Evolutionary conservation across 1,140 invertebrate genomes (phyloP), one percentile per base, ranked within the genome.

Genomic region (Vanessa atalanta): DNA sequence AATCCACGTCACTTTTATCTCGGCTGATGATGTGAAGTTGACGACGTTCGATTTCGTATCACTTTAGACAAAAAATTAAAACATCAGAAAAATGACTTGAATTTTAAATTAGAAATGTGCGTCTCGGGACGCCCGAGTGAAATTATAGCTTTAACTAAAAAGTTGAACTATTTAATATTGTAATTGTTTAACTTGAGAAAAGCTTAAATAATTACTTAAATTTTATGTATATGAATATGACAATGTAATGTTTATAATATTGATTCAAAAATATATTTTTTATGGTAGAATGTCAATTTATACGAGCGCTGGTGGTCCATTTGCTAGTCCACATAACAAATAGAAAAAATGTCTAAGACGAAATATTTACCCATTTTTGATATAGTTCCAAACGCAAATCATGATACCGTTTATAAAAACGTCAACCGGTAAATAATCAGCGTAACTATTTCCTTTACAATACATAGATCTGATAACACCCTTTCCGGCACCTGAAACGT

Each of bases 401-500:
- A 98, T 94, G 67, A 97, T 95, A 6, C 95, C 94, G 83, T 97
- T 97, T 47, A 97, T 95, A 13, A 96, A 96, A 16, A 96, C 94
- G 85, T 98, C 98, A 0, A 98, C 97, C 0, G 98, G 98, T 13
- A 98, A 87, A 79, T 97, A 96, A 91, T 98, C 98, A 0, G 97
- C 97, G 76, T 96, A 96, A 51, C 95, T 94, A 68, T 95, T 94
- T 61, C 94, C 93, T 80, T 97, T 95, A 82, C 97, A 97, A 79
- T 96, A 96, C 96, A 98, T 97, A 0, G 96, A 96, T 57, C 97
- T 93, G 65, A 98, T 95, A 0, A 98, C 95, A 9, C 97, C 97
- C 93, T 98, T 98, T 47, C 97, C 97, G 55, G 95, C 95, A 4
- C 91, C 93, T 93, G 79, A 9, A 43, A 43, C 37, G 6, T 11